Conservation (phyloP, 2,113 vertebrate species). For the Butorides virescens region DNA sequence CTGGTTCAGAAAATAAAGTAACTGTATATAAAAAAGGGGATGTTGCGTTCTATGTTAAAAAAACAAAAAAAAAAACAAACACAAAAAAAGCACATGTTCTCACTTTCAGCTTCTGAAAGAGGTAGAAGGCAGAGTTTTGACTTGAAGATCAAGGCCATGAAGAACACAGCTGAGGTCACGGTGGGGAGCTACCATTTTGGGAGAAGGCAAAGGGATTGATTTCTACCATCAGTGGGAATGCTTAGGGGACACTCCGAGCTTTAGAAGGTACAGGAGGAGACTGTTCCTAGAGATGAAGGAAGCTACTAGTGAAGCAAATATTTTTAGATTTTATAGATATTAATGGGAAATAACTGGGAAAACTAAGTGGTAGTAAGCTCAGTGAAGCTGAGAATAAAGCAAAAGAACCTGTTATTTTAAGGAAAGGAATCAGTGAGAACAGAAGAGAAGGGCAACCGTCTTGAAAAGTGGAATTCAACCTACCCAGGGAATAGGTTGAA, state of each 20-base stretch:
- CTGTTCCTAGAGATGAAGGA: background rate
- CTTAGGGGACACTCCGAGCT: background rate
- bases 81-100: background rate
- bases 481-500: background rate
- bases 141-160: background rate
- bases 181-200: background rate
- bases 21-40: background rate
- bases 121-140: background rate
- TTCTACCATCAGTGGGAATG: background rate
- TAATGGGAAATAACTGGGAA: background rate
- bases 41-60: background rate
- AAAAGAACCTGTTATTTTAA: background rate
- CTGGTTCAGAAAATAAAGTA: background rate
- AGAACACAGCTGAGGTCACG: background rate
- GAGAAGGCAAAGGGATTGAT: background rate
- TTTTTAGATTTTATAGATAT: background rate
- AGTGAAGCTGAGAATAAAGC: background rate
- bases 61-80: background rate
- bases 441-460: background rate
- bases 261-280: background rate
- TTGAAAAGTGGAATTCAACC: background rate
- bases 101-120: background rate
- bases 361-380: background rate
- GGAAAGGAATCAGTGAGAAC: background rate
- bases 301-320: background rate